Evolutionary conservation across 2,113 vertebrate species (phyloP), one percentile per base, ranked within the genome.

Genomic region (Larimichthys crocea): DNA sequence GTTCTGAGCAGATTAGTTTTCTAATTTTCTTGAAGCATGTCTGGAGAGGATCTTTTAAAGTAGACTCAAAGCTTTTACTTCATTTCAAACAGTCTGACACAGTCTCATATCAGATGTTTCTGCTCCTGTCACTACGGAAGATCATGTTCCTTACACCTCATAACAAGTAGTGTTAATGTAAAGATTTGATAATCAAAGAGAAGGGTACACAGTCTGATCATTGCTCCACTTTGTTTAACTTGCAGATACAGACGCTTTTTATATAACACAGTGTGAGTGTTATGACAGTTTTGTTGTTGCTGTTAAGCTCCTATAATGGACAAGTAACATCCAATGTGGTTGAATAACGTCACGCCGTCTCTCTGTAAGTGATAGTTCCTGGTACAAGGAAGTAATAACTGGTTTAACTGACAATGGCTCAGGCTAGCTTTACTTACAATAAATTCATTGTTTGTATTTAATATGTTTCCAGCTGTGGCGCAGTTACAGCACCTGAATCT

Each of bases 121-220:
- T 66, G 61, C 46, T 67, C 44, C 46, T 24, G 14, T 22, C 44
- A 48, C 61, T 19, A 46, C 44, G 15, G 61, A 77, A 46, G 26
- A 52, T 63, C 20, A 31, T 69, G 56, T 74, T 79, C 57, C 50
- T 69, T 46, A 63, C 64, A 49, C 56, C 64, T 63, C 79, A 79
- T 72, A 53, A 42, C 60, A 79, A 63, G 65, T 55, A 52, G 66
- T 52, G 53, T 44, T 66, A 71, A 71, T 71, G 24, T 65, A 76
- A 81, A 71, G 80, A 68, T 63, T 40, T 55, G 55, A 31, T 56
- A 5, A 40, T 49, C 40, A 68, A 20, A 67, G 48, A 12, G 22
- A 78, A 22, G 16, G 6, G 35, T 40, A 35, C 52, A 35, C 48
- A 12, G 22, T 73, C 11, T 73, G 61, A 61, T 74, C 56, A 48